Conservation (phyloP, 2,888 invertebrate genomes). For the Tachystola acroxantha region DNA sequence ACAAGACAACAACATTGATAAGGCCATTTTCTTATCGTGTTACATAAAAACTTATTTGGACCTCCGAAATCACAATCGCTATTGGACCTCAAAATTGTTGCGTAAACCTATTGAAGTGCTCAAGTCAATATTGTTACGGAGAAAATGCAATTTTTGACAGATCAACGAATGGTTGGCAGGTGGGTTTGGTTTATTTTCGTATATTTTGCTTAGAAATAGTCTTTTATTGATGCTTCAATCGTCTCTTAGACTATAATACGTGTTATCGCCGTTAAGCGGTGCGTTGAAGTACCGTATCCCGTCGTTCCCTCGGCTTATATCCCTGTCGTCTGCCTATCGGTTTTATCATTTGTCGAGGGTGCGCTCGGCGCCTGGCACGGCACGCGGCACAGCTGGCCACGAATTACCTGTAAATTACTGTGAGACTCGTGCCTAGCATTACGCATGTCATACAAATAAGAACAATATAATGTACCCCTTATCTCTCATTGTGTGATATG, state of each 20-base stretch:
- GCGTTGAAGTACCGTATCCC: constrained; percentile 37
- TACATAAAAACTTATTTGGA: constrained; percentile 47
- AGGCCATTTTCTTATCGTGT: constrained; percentile 50
- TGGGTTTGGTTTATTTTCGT: constrained; percentile 31
- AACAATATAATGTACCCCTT: too few species aligned
- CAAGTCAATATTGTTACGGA: constrained; percentile 11
- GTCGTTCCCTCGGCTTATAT: constrained; percentile 34
- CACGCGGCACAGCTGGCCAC: constrained; percentile 26
- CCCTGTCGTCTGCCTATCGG: constrained; percentile 42
- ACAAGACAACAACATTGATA: constrained; percentile 71
- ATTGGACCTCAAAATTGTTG: not conserved
- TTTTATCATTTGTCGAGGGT: constrained; percentile 56
- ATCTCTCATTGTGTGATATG: too few species aligned
- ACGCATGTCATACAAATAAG: too few species aligned
- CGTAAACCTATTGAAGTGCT: constrained; percentile 1
- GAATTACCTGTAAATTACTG: constrained; percentile 28
- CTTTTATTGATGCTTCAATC: not conserved
- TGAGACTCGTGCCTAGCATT: constrained; percentile 12
- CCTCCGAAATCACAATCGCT: constrained; percentile 5
- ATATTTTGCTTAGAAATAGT: not conserved
- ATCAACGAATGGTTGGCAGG: constrained; percentile 67
- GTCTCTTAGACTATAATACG: constrained; percentile 20
- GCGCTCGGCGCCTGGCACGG: constrained; percentile 56
- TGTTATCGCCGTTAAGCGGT: constrained; percentile 23
- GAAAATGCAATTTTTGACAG: constrained; percentile 61